Evolutionary conservation across 53 echinoderm and acorn worm genomes (phyloP), one percentile per base, ranked within the genome.

Genomic region (Henricia sp.): DNA sequence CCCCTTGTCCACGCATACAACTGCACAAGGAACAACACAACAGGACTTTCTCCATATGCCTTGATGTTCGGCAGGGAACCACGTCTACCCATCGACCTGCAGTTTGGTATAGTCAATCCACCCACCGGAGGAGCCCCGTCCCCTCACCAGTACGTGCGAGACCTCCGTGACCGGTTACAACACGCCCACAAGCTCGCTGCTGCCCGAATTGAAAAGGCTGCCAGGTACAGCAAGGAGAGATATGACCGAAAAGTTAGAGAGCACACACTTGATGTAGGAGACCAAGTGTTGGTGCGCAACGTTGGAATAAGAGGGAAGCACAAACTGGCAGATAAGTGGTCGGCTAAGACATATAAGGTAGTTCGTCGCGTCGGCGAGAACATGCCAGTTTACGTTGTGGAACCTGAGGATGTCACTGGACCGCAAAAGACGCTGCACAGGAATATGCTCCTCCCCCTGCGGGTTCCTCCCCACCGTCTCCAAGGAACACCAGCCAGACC

Each of bases 41-140:
- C 89, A 41, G 92, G 89, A 5, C 73, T 82, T 76, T 86, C 86
- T n/a, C 92, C 92, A 4, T 89, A 92, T 52, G 43, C 51, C 3
- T 74, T 92, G 19, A 92, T 92, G 89, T 92, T 89, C 34, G 92
- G 89, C 5, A 77, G 82, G 23, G 92, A 88, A 43, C 78, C 88
- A 2, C 52, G 77, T 44, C 78, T 91, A 0, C 92, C 88, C 12
- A 70, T 91, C 13, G 88, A 92, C 28, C 65, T 89, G 4, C 60
- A 53, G 40, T 82, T 92, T 10, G 92, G 89, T 10, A 39, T 89
- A 24, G 12, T 19, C 16, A 51, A 54, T n/a, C n/a, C n/a, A n/a
- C n/a, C n/a, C n/a, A n/a, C n/a, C n/a, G n/a, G n/a, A n/a, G n/a
- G n/a, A n/a, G n/a, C n/a, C n/a, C 23, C 33, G 23, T 40, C 71